Percentiles rank a stretch among this genome's conserved stretches.
Conservation (phyloP, 2,113 vertebrate species). For the Elachura formosa region DNA sequence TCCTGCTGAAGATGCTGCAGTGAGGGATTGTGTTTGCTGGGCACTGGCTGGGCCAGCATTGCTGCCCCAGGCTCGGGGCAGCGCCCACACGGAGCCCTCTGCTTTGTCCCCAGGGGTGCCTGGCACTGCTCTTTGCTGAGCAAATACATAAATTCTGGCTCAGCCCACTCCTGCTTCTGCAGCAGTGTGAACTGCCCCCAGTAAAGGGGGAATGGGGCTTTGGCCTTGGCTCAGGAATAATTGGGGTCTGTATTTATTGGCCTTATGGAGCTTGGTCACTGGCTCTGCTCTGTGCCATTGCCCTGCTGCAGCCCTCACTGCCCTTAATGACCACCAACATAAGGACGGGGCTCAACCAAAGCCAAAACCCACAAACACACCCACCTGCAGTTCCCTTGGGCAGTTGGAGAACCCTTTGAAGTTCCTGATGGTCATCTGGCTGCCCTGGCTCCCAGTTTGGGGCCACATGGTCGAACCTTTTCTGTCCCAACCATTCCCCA, state of each 20-base stretch:
- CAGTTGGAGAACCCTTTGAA: neutral
- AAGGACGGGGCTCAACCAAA: neutral
- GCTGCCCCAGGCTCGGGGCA: rapidly evolving
- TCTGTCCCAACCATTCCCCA: neutral
- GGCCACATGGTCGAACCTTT: neutral
- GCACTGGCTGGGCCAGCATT: neutral
- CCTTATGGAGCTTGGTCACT: rapidly evolving
- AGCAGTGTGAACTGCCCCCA: neutral
- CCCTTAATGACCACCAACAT: neutral
- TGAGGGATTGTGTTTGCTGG: neutral
- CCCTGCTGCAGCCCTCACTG: neutral
- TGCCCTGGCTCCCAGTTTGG: neutral
- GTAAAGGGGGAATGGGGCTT: neutral
- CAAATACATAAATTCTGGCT: neutral
- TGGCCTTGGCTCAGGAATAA: neutral
- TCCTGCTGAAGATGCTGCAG: no score
- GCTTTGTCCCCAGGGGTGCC: neutral
- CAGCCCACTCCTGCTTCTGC: neutral
- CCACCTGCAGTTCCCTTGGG: neutral
- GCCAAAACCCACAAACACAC: neutral
- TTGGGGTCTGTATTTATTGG: neutral
- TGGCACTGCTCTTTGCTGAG: neutral
- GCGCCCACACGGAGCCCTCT: neutral
- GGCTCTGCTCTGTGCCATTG: neutral
- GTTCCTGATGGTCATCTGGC: neutral